A percentile compares a stretch with the other conserved stretches of the same genome.
Conservation (phyloP, 2,888 invertebrate species). For the Ligdia adustata region DNA sequence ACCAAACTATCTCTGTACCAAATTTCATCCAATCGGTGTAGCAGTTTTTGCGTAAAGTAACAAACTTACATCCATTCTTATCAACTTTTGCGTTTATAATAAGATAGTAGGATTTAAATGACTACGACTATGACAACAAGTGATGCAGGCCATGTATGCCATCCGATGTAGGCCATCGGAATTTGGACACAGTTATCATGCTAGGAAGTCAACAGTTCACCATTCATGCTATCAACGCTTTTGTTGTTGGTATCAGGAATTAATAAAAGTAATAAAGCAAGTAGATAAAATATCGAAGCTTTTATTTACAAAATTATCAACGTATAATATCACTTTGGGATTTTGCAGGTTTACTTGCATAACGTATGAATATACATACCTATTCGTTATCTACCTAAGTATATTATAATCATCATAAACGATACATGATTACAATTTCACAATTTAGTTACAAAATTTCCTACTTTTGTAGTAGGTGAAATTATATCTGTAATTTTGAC, state of each 20-base stretch:
- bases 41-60: no score
- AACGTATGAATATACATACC: conserved; percentile 76
- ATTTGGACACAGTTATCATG: no score
- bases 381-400: conserved; percentile 47
- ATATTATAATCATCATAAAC: conserved; percentile 60
- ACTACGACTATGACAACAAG: no score
- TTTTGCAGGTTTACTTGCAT: conserved; percentile 82
- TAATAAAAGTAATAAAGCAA: conserved; percentile 40
- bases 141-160: no score
- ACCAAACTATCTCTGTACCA: no score
- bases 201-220: no score
- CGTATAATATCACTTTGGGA: conserved; percentile 83
- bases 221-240: no score
- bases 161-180: no score
- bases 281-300: conserved; percentile 79
- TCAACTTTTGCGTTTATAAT: no score
- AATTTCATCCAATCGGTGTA: no score
- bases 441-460: conserved; percentile 26
- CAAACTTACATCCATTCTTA: no score
- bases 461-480: conserved; percentile 33
- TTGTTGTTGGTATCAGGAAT: conserved; percentile 1
- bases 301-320: conserved; percentile 84
- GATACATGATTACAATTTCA: conserved; percentile 75
- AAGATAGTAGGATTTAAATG: no score
- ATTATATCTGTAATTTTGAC: conserved; percentile 33